A percentile compares a stretch with the other conserved stretches of the same genome.
phyloP scores from a whole-genome alignment of 2,797 vertebrate species.

The Setipinna tenuifilis region DNA sequence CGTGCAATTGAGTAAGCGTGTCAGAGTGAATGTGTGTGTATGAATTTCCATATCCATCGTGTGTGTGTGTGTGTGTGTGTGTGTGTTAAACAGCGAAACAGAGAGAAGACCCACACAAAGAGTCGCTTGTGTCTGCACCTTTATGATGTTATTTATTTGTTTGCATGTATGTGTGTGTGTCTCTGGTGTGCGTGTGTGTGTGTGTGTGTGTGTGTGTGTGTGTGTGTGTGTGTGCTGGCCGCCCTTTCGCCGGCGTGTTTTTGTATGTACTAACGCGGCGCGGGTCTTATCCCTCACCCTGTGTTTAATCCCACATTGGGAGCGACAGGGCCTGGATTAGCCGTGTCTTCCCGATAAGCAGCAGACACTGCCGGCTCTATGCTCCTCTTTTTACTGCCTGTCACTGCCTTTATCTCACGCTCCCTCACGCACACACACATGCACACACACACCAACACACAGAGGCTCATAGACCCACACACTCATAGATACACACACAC shows the following conservation, averaged over 20 bases:
- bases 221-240: not conserved
- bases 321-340: conserved; percentile 34
- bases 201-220: not conserved
- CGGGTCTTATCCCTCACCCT: conserved; percentile 32
- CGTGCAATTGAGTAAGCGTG: not conserved
- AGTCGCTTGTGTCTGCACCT: not conserved
- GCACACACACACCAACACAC: not conserved
- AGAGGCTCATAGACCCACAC: not conserved
- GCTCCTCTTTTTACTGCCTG: conserved; percentile 11
- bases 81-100: not conserved
- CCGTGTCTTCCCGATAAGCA: conserved; percentile 29
- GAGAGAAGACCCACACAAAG: too few relatives aligned
- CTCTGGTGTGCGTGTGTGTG: not conserved
- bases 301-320: conserved; percentile 33
- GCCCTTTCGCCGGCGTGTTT: not conserved
- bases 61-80: not conserved
- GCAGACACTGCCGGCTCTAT: conserved; percentile 5
- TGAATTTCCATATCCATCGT: not conserved
- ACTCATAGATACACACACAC: not conserved
- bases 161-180: not conserved
- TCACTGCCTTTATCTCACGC: conserved; percentile 2
- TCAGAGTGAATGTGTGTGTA: not conserved
- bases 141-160: not conserved
- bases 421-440: not conserved
- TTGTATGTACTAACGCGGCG: not conserved